Conservation (phyloP, 2,888 invertebrate species). For the Theristus sp. region DNA sequence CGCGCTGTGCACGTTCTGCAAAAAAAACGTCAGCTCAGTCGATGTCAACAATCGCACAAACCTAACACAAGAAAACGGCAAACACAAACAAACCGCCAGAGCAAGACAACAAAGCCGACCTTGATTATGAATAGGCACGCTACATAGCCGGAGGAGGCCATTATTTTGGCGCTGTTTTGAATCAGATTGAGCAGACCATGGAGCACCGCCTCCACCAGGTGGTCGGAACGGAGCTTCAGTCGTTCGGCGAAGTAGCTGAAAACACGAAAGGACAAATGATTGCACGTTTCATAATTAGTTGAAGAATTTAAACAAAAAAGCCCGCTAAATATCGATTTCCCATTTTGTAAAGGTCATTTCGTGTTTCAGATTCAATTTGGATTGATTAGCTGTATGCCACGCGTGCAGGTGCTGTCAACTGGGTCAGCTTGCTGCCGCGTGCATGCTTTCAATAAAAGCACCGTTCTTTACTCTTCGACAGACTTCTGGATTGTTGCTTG, state of each 20-base stretch:
- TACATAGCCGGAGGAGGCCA: slow-evolving; percentile 46
- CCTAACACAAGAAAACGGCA: slow-evolving; percentile 1
- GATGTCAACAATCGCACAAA: background rate
- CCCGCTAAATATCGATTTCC: too few species aligned
- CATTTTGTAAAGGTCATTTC: too few species aligned
- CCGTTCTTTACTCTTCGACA: too few species aligned
- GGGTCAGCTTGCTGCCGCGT: too few species aligned
- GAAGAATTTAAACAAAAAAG: background rate
- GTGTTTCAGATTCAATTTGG: too few species aligned
- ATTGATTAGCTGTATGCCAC: too few species aligned
- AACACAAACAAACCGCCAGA: too few species aligned
- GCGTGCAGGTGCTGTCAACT: too few species aligned
- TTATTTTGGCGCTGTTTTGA: slow-evolving; percentile 82
- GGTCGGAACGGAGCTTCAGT: slow-evolving; percentile 61
- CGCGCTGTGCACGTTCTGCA: slow-evolving; percentile 51
- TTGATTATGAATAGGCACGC: slow-evolving; percentile 70
- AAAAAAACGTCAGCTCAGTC: slow-evolving; percentile 8
- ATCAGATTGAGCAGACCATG: slow-evolving; percentile 68
- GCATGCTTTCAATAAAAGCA: too few species aligned
- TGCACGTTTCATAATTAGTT: background rate
- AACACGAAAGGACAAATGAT: slow-evolving; percentile 7
- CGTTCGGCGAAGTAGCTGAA: slow-evolving; percentile 54
- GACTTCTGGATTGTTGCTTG: too few species aligned
- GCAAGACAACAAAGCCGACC: too few species aligned
- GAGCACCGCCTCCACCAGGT: slow-evolving; percentile 61